phyloP scores from a whole-genome alignment of 2,113 vertebrate genomes.

The Pimephales promelas region DNA sequence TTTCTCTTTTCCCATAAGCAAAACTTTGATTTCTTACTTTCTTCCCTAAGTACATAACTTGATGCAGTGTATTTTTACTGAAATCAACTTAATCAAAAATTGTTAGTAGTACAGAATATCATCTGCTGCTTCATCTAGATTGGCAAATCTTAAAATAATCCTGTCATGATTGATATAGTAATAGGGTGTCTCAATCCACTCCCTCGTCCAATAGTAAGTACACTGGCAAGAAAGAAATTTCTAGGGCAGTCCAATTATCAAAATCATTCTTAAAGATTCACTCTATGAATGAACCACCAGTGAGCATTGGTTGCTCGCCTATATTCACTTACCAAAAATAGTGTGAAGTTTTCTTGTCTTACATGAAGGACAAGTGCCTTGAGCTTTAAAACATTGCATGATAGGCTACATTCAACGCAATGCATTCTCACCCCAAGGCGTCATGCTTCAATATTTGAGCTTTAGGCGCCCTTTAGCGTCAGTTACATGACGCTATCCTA shows the following conservation, averaged over 20 bases:
- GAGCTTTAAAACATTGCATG: neutral
- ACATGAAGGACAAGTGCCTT: neutral
- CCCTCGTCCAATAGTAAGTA: neutral
- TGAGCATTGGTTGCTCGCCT: neutral
- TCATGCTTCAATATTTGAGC: too few relatives aligned
- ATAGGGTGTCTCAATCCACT: neutral
- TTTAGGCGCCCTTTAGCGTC: too few relatives aligned
- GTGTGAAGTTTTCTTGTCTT: neutral
- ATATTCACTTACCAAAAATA: neutral
- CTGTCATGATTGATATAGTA: neutral
- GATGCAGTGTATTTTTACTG: neutral
- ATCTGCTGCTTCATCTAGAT: neutral
- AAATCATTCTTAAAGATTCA: neutral
- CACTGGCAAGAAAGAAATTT: neutral
- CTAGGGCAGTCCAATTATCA: neutral
- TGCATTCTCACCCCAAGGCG: too few relatives aligned
- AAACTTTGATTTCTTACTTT: constrained; percentile 40
- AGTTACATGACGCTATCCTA: too few relatives aligned
- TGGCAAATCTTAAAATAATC: neutral
- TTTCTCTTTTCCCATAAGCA: constrained; percentile 26
- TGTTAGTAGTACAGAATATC: neutral
- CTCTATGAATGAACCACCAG: neutral
- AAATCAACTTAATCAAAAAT: constrained; percentile 1
- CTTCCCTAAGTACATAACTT: neutral
- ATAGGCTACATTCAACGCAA: neutral